Evolutionary conservation across 1,140 invertebrate genomes (phyloP), one percentile per base, ranked within the genome.

Genomic region (Gonioctena quinquepunctata): DNA sequence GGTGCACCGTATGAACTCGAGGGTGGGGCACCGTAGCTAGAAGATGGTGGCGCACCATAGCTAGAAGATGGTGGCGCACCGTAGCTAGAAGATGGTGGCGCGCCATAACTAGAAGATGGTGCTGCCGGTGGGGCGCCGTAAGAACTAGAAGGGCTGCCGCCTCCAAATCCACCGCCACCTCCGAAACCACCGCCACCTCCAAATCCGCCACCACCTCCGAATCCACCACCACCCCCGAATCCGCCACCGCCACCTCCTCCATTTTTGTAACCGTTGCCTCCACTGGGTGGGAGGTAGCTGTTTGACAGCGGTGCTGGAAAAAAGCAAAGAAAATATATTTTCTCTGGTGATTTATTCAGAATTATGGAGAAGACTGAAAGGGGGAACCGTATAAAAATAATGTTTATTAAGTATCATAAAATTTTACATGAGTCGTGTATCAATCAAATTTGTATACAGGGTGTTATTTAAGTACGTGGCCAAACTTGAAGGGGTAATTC

Each of bases 1-100:
- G 81, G 78, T 56, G 85, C 80, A 72, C 60, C 81, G 73, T 78
- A 80, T 13, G 70, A 73, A 42, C 76, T 71, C 8, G 80, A 77
- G 21, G 79, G 71, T 26, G 74, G 72, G 28, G 74, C 74, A 13
- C 75, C 72, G 33, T 79, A 77, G 28, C 66, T 71, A 7, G 66
- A 68, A 1, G 70, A 85, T 79, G 83, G 71, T 11, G 65, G 63
- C 16, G 65, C 56, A 18, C 69, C 57, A 19, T 42, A 65, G n/a
- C 28, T 49, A 23, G 11, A 1, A 26, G 63, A 65, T 42, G 61
- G 61, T 13, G 68, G 49, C 48, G 74, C 74, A 8, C 75, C 72
- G 27, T 79, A 77, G 28, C 66, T 71, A 5, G 66, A 71, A 1
- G 70, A 85, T 50, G 66, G 42, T 52, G 18, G 63, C 16, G 65